These are phyloP conservation scores for Neotoma lepida DNA, from an alignment of 2,113 vertebrate genomes.

Conservation along the genomic window DNA sequence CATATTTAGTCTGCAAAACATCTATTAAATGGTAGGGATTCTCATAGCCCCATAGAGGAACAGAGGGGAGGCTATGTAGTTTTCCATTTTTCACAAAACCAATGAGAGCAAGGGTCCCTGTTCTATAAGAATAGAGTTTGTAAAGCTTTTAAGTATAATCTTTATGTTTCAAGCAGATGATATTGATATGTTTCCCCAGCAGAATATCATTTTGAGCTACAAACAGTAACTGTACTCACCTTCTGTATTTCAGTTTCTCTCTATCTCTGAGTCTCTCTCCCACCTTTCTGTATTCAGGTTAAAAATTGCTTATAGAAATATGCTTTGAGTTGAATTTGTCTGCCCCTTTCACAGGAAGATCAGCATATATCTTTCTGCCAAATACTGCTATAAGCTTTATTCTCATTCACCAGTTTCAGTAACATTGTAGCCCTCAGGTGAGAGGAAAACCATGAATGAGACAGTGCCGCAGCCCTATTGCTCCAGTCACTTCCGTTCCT, in stretches of 20 bases:
- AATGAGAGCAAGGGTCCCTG: not conserved
- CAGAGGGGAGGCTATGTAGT: not conserved
- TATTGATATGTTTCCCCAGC: not conserved
- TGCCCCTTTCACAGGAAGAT: not conserved
- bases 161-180: not conserved
- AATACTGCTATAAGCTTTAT: not conserved
- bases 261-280: not conserved
- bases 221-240: not conserved
- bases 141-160: not conserved
- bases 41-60: not conserved
- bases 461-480: rapidly evolving
- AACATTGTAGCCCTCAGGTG: not conserved
- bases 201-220: not conserved
- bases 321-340: not conserved
- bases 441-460: not conserved
- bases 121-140: not conserved
- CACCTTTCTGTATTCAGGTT: not conserved
- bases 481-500: not conserved
- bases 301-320: not conserved
- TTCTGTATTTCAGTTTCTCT: not conserved
- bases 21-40: not conserved
- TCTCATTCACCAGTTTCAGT: not conserved
- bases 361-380: not conserved
- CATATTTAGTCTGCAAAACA: not conserved
- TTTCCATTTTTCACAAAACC: slow-evolving; percentile 4